Percentiles rank a stretch among this genome's conserved stretches.
Conservation (phyloP, 1,140 invertebrate genomes). For the Caenorhabditis inopinata region DNA sequence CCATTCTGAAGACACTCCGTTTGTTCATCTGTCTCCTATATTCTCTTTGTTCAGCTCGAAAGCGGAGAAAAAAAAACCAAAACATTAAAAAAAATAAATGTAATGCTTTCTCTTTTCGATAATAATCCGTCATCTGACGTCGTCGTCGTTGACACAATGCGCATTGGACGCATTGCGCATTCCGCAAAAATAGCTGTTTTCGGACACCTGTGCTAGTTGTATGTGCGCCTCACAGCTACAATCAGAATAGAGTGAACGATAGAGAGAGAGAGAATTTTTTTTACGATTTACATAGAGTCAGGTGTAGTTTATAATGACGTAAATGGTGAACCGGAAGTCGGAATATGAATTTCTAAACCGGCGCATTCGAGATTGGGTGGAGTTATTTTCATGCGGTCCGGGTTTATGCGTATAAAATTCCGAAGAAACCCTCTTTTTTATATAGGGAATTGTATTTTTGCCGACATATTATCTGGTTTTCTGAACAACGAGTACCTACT, state of each 20-base stretch:
- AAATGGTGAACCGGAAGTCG: too few relatives aligned
- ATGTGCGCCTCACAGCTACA: too few relatives aligned
- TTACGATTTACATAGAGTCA: neutral
- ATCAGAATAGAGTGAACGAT: too few relatives aligned
- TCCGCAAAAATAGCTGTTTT: neutral
- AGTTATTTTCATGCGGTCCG: too few relatives aligned
- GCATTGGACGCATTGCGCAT: neutral
- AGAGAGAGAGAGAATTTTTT: too few relatives aligned
- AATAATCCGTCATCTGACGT: constrained; percentile 31
- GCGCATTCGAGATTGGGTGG: too few relatives aligned
- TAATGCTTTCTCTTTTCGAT: neutral
- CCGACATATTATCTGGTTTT: too few relatives aligned
- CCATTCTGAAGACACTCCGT: neutral
- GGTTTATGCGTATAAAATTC: too few relatives aligned
- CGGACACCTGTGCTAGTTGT: neutral
- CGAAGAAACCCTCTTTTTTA: too few relatives aligned
- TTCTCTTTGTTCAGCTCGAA: neutral
- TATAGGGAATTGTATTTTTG: too few relatives aligned
- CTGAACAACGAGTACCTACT: too few relatives aligned
- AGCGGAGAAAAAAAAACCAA: neutral
- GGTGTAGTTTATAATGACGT: neutral
- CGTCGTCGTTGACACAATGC: neutral
- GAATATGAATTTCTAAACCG: too few relatives aligned
- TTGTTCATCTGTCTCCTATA: neutral
- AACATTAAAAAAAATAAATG: neutral